Conservation (phyloP, 2,113 vertebrate genomes). For the Pedetes capensis region DNA sequence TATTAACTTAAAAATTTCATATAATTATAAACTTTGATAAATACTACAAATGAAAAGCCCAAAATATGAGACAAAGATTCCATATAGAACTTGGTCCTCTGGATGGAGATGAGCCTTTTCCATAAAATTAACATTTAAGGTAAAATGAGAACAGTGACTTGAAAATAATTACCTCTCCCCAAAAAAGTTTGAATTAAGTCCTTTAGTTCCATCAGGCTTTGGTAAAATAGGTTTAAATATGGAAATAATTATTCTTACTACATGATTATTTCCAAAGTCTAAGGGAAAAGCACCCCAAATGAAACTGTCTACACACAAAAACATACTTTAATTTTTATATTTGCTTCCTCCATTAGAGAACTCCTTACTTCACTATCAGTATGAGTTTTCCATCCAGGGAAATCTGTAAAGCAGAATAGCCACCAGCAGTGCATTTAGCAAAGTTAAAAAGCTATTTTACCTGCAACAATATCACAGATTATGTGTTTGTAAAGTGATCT, state of each 20-base stretch:
- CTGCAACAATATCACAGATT: neutral
- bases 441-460: neutral
- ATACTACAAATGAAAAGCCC: neutral
- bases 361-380: neutral
- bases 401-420: neutral
- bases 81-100: neutral
- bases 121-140: neutral
- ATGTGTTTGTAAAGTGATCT: neutral
- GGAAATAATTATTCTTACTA: neutral
- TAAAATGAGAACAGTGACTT: neutral
- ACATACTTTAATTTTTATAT: neutral
- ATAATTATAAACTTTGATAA: neutral
- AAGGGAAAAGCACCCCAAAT: neutral
- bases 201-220: neutral
- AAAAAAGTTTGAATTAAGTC: neutral
- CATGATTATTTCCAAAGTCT: neutral
- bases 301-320: neutral
- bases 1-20: neutral
- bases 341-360: neutral
- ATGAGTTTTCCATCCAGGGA: neutral
- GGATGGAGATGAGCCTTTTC: neutral
- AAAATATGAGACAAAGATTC: neutral
- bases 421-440: neutral
- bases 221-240: neutral
- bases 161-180: neutral